phyloP scores from a whole-genome alignment of 2,113 vertebrate species.

The Mellivora capensis region DNA sequence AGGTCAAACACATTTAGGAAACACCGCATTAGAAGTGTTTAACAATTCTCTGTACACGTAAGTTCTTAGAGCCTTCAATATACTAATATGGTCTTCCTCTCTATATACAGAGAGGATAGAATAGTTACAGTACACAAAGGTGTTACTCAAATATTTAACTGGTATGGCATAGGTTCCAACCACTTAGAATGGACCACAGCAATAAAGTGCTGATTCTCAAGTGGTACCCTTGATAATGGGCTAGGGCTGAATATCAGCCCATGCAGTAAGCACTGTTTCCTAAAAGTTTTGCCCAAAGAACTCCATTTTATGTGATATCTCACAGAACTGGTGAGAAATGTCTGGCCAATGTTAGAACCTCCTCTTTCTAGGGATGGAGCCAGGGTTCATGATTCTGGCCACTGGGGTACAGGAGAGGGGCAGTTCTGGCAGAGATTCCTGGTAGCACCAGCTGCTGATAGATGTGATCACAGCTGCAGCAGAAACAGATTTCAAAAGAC shows the following conservation, averaged over 20 bases:
- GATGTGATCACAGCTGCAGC: conserved; percentile 14
- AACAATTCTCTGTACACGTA: neutral
- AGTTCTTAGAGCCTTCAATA: conserved; percentile 9
- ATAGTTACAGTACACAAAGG: neutral
- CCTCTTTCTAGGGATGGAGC: neutral
- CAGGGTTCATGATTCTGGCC: neutral
- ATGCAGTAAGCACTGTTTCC: neutral
- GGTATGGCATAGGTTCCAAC: neutral
- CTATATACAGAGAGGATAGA: neutral
- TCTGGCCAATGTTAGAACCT: neutral
- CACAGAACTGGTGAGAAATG: conserved; percentile 43
- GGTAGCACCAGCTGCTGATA: conserved; percentile 46
- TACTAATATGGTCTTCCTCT: neutral
- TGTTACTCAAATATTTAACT: conserved; percentile 39
- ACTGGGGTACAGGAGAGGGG: neutral
- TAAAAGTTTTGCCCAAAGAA: conserved; percentile 17
- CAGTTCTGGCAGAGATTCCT: conserved; percentile 44
- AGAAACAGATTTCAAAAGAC: conserved; percentile 55
- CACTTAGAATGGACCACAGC: conserved; percentile 4
- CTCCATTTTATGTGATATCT: neutral
- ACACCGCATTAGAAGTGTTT: neutral
- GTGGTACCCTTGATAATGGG: neutral
- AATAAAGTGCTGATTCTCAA: neutral
- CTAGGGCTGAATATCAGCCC: conserved; percentile 34
- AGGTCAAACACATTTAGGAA: conserved; percentile 54